Evolutionary conservation across 2,113 vertebrate genomes (phyloP), one percentile per base, ranked within the genome.

Genomic region (Setophaga kirtlandii): DNA sequence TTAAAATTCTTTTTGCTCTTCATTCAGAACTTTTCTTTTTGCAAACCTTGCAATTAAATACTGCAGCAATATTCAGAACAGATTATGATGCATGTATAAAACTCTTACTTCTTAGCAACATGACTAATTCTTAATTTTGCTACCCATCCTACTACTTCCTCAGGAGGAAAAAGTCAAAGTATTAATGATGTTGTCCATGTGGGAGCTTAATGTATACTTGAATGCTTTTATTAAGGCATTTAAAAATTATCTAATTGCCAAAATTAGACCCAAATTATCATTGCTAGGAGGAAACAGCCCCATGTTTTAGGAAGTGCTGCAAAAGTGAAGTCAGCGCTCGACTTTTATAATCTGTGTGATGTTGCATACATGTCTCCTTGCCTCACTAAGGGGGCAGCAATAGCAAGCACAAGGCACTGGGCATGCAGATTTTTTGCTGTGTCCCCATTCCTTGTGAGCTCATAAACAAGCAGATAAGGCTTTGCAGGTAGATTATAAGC

Each of bases 91-190:
- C 21, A 46, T 75, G 39, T 65, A 82, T 93, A 89, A 93, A 93
- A 60, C 9, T 55, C 52, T 91, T 85, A 70, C 44, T 89, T 96
- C 69, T 65, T 89, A 69, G 44, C 53, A 84, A 83, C n/a, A 46
- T 94, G 81, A 92, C 62, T 96, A 89, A 96, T 91, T 71, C 81
- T 73, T 91, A 89, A 89, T 91, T 95, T 96, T 76, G 67, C 74
- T 82, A 64, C 63, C 23, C 91, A 87, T 58, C 53, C 49, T 75
- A 82, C 74, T 87, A 28, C 83, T 91, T 96, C 49, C 60, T 87
- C 50, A 81, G 16, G 41, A 91, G 35, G 53, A 96, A 91, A 96
- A 93, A 87, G 41, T 65, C 65, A 90, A 71, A 85, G 46, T 50
- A 76, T 71, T 95, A 84, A 89, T 85, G 89, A 96, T 0, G 4